Conservation (phyloP, 2,888 invertebrate species). For the Epinotia ramella region DNA sequence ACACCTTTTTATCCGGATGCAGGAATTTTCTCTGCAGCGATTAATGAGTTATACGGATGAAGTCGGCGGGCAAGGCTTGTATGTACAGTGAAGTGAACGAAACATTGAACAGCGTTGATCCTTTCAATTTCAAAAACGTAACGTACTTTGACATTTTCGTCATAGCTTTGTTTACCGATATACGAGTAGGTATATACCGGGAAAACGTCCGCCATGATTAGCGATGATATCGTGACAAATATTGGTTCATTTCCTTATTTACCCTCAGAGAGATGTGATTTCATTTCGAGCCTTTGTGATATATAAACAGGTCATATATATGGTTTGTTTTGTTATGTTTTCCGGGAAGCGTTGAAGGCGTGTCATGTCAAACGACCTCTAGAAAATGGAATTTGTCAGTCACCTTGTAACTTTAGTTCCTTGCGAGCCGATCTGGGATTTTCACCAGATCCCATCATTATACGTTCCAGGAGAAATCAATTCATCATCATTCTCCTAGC, state of each 20-base stretch:
- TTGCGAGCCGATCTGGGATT: too few species aligned
- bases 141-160: not conserved
- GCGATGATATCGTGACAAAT: constrained; percentile 37
- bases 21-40: too few species aligned
- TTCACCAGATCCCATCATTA: too few species aligned
- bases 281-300: constrained; percentile 27
- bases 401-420: too few species aligned
- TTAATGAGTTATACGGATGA: too few species aligned
- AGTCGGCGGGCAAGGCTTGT: too few species aligned
- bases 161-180: not conserved
- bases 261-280: constrained; percentile 14
- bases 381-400: not conserved
- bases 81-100: not conserved
- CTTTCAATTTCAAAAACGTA: not conserved
- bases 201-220: constrained; percentile 35
- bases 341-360: not conserved
- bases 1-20: too few species aligned
- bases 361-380: not conserved
- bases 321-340: constrained; percentile 9
- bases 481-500: too few species aligned
- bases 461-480: too few species aligned
- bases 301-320: constrained; percentile 14
- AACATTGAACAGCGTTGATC: not conserved
- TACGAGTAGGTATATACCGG: constrained; percentile 7
- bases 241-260: constrained; percentile 44